Conservation (phyloP, 2,797 vertebrate genomes). For the Rachycentron canadum region DNA sequence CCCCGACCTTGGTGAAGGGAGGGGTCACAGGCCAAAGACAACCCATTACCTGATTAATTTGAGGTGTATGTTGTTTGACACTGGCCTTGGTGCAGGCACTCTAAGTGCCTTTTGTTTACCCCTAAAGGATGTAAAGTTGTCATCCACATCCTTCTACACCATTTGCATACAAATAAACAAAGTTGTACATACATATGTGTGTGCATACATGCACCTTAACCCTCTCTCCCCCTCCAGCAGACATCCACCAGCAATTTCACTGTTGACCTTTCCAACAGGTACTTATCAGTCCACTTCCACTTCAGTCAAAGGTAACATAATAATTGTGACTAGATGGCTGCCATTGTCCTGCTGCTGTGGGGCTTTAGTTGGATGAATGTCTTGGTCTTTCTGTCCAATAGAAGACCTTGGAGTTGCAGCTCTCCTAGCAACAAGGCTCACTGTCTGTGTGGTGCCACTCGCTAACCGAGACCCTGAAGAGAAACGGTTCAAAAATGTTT, state of each 20-base stretch:
- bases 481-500: slow-evolving; percentile 79
- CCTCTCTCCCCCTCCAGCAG: slow-evolving; percentile 6
- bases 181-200: background rate
- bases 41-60: too few relatives aligned
- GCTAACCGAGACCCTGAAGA: slow-evolving; percentile 87
- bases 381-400: slow-evolving; percentile 82
- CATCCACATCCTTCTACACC: background rate
- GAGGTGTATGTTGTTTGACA: too few relatives aligned
- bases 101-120: background rate
- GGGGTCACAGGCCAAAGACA: too few relatives aligned
- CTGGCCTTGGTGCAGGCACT: too few relatives aligned
- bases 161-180: background rate
- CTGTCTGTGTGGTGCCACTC: slow-evolving; percentile 56
- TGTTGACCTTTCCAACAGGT: slow-evolving; percentile 57
- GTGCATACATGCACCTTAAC: background rate
- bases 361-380: slow-evolving; percentile 80
- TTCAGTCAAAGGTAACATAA: slow-evolving; percentile 59
- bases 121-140: background rate
- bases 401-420: slow-evolving; percentile 73
- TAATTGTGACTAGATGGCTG: slow-evolving; percentile 73
- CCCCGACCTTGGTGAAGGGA: too few relatives aligned
- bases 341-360: slow-evolving; percentile 66
- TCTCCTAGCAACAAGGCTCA: slow-evolving; percentile 91
- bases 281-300: slow-evolving; percentile 54
- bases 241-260: slow-evolving; percentile 18